Conservation (phyloP, 2,113 vertebrate genomes). For the Dromaius novaehollandiae region DNA sequence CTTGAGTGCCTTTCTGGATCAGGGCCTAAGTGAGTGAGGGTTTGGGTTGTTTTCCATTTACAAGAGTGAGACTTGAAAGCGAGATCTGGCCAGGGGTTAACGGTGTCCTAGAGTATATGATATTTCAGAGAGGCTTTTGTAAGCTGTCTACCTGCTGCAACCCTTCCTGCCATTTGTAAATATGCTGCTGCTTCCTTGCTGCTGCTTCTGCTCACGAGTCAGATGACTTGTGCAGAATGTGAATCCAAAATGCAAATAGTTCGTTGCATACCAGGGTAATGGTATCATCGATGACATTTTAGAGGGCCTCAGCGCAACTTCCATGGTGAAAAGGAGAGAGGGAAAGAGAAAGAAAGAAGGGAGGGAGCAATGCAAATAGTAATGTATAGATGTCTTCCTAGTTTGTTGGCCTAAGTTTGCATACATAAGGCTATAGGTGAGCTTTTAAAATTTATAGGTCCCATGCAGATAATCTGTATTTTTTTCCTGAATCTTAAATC, state of each 20-base stretch:
- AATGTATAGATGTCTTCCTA: not conserved
- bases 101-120: not conserved
- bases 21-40: not conserved
- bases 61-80: not conserved
- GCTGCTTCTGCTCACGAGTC: not conserved
- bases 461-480: not conserved
- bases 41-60: not conserved
- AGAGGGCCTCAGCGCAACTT: not conserved
- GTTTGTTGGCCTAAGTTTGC: accelerated
- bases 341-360: not conserved
- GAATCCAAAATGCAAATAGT: not conserved
- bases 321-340: not conserved
- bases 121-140: not conserved
- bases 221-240: not conserved
- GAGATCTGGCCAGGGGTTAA: not conserved
- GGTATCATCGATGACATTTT: not conserved
- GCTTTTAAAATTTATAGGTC: not conserved
- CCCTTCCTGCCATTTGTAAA: not conserved
- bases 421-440: not conserved
- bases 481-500: not conserved
- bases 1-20: constrained; percentile 32
- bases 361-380: not conserved
- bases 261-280: not conserved
- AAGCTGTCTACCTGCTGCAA: not conserved
- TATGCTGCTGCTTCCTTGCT: not conserved